Conservation (phyloP, 2,888 invertebrate genomes). For the Ectemnius cavifrons region DNA sequence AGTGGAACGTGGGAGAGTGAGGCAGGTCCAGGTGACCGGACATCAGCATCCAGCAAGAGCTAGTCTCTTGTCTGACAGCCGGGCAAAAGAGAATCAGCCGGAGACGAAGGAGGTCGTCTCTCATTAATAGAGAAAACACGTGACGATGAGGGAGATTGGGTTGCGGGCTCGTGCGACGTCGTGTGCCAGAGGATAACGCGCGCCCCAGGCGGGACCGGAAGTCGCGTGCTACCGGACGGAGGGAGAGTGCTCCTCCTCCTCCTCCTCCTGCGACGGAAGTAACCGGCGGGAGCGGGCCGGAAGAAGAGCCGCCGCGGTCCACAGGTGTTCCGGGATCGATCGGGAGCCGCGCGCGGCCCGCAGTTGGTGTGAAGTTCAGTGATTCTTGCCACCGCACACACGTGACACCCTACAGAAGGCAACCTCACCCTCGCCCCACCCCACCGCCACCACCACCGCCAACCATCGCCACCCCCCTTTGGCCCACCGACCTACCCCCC, state of each 20-base stretch:
- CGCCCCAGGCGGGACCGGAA: constrained; percentile 15
- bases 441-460: constrained; percentile 20
- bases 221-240: constrained; percentile 27
- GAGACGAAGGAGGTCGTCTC: too few species aligned
- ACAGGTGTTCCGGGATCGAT: constrained; percentile 49
- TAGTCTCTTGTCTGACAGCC: too few species aligned
- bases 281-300: constrained; percentile 17
- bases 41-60: background rate
- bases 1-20: constrained; percentile 26
- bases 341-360: constrained; percentile 25
- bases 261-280: background rate
- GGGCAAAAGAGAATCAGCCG: too few species aligned
- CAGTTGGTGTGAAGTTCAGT: constrained; percentile 45
- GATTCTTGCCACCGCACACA: constrained; percentile 38
- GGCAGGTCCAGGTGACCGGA: constrained; percentile 40
- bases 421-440: constrained; percentile 11
- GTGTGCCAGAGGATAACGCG: constrained; percentile 32
- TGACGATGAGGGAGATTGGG: constrained; percentile 21
- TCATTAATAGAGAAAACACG: constrained; percentile 4
- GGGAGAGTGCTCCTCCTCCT: background rate
- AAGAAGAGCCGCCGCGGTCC: constrained; percentile 34
- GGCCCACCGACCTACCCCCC: background rate
- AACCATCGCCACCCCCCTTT: background rate
- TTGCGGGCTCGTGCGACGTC: constrained; percentile 44
- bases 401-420: constrained; percentile 32